Conservation (phyloP, 2,797 vertebrate species). For the Mormyrops attenuatus region DNA sequence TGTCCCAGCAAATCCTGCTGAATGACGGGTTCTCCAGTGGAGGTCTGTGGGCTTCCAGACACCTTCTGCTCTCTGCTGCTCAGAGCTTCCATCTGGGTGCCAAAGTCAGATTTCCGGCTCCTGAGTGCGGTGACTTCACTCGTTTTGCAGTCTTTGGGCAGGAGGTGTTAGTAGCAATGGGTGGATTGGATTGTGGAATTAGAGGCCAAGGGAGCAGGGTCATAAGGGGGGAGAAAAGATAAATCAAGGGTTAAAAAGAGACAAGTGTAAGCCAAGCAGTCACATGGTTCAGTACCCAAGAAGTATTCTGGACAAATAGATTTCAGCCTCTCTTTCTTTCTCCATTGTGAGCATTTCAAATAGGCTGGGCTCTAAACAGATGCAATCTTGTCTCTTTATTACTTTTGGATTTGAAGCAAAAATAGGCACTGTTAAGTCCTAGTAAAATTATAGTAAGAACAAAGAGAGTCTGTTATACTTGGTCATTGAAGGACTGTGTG, state of each 20-base stretch:
- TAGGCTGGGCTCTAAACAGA: not conserved
- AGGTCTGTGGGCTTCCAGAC: conserved; percentile 58
- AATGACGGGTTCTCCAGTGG: conserved; percentile 78
- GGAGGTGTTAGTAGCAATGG: not conserved
- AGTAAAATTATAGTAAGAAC: not conserved
- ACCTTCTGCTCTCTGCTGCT: conserved; percentile 71
- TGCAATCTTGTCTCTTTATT: not conserved
- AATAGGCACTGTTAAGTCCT: not conserved
- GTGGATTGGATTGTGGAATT: not conserved
- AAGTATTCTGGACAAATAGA: not conserved
- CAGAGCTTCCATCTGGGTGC: conserved; percentile 72
- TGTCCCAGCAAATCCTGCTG: conserved; percentile 74
- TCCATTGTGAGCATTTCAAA: not conserved
- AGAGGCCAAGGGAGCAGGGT: not conserved
- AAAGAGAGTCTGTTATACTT: too few relatives aligned
- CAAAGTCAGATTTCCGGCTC: conserved; percentile 81
- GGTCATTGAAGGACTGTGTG: not conserved
- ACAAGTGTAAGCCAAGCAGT: not conserved
- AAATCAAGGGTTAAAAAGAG: not conserved
- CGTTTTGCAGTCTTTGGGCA: conserved; percentile 65
- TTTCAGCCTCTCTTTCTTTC: not conserved
- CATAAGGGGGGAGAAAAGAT: not conserved
- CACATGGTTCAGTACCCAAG: not conserved
- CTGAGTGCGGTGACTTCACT: conserved; percentile 70
- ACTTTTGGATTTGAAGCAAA: not conserved